Percentiles rank a stretch among this genome's conserved stretches.
Evolutionary conservation across 2,888 invertebrate genomes (phyloP).

Genomic region (Plusia festucae): DNA sequence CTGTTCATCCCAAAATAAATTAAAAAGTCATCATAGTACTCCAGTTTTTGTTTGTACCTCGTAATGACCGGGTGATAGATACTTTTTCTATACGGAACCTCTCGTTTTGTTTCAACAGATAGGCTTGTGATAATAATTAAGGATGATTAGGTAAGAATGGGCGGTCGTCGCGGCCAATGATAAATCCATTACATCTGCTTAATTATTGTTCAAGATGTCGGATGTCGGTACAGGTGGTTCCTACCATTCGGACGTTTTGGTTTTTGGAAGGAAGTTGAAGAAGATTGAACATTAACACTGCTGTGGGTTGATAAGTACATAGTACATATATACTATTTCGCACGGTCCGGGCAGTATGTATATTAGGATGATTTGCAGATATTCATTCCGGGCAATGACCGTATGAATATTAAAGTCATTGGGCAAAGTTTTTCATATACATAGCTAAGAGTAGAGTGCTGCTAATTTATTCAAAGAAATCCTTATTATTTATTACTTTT

Average conservation of each 20-base stretch:
- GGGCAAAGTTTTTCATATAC: background rate
- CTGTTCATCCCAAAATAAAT: conserved; percentile 78
- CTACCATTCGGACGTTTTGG: background rate
- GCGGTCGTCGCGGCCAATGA: conserved; percentile 48
- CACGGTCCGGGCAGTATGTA: background rate
- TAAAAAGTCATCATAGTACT: conserved; percentile 79
- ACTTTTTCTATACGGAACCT: conserved; percentile 32
- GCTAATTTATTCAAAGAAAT: background rate
- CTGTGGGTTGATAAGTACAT: background rate
- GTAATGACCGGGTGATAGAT: conserved; percentile 61
- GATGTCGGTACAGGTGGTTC: conserved; percentile 4
- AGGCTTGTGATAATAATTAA: conserved; percentile 49
- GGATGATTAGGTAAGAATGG: conserved; percentile 49
- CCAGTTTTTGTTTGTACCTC: conserved; percentile 63
- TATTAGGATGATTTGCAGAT: background rate
- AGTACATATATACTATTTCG: no score
- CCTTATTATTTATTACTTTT: background rate
- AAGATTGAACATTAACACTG: background rate
- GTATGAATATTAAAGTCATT: background rate
- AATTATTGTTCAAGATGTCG: conserved; percentile 16
- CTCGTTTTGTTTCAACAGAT: conserved; percentile 43
- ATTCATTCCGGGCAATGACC: background rate
- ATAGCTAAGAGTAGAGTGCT: no score
- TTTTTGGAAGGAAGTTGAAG: background rate
- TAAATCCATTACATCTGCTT: conserved; percentile 50